Evolutionary conservation across 2,797 vertebrate genomes (phyloP), one percentile per base, ranked within the genome.

Genomic region (Chanos chanos): DNA sequence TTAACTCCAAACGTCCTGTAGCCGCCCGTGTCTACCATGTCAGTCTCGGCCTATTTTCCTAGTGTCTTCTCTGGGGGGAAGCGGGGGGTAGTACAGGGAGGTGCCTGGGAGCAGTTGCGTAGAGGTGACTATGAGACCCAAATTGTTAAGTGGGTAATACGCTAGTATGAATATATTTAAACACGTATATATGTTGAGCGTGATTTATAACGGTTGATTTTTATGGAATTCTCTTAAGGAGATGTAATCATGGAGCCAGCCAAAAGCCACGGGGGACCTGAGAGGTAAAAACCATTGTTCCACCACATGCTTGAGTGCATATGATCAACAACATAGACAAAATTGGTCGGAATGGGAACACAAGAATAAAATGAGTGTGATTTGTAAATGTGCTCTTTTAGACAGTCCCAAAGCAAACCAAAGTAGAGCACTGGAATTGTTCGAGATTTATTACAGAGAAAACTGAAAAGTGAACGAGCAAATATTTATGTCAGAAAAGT

Each of bases 1-100:
- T 74, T 66, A 47, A 81, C 73, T 78, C 64, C 39, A 66, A 79
- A 69, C 60, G 69, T 75, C 74, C 73, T 44, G 22, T 53, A 59
- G 61, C 74, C 27, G 65, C 63, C 69, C 52, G 25, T 72, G 77
- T 76, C 65, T 57, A 40, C 49, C 36, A 37, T 24, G 31, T 64
- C 58, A 10, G 36, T 70, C 59, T 73, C 62, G 48, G 33, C 68
- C 71, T 54, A 68, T 70, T 71, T 72, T 61, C 4, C 34, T 50
- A 37, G 2, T 21, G 51, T 40, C 5, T 43, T 51, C 33, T 51
- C 39, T 22, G 44, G 63, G 39, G 36, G 16, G 30, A 15, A 44
- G 63, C 33, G 22, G 62, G 33, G 10, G 55, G n/a, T n/a, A n/a
- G n/a, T n/a, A n/a, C n/a, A 56, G 52, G 37, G 43, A 65, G 51